phyloP scores from a whole-genome alignment of 1,140 invertebrate genomes.

The Apolygus lucorum region DNA sequence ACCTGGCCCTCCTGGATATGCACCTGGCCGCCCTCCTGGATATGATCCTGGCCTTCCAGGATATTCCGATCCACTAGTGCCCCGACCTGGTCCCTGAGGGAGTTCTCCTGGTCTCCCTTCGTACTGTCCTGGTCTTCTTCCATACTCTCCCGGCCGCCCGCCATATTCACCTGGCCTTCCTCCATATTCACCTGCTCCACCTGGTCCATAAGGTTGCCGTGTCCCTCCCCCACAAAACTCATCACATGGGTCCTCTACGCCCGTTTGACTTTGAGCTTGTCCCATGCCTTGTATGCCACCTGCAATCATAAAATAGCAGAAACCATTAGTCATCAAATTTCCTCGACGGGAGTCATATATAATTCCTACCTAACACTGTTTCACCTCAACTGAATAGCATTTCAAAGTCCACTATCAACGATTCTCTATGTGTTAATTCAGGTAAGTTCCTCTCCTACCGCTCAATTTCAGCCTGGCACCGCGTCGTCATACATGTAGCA shows the following conservation, averaged over 20 bases:
- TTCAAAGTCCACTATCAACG: too few species aligned
- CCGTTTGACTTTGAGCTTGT: constrained; percentile 73
- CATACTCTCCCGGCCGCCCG: not conserved
- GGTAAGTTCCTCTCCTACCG: too few species aligned
- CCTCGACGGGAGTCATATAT: not conserved
- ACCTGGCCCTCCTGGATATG: not conserved
- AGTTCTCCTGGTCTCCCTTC: not conserved
- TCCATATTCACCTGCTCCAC: not conserved
- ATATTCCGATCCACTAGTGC: not conserved
- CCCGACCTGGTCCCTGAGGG: not conserved
- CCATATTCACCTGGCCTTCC: not conserved
- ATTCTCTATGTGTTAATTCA: too few species aligned
- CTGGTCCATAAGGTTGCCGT: not conserved
- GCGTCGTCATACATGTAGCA: too few species aligned
- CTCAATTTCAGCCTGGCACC: too few species aligned
- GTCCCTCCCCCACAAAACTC: constrained; percentile 36
- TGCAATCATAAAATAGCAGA: too few species aligned
- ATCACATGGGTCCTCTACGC: constrained; percentile 40
- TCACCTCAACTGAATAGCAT: too few species aligned
- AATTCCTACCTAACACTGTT: too few species aligned
- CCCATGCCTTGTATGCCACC: constrained; percentile 96
- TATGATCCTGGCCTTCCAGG: not conserved
- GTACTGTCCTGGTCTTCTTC: not conserved
- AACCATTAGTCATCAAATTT: too few species aligned
- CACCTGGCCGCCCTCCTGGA: not conserved